These are phyloP conservation scores for Hypolimnas misippus DNA, from an alignment of 2,888 invertebrate species.

Conservation along the genomic window DNA sequence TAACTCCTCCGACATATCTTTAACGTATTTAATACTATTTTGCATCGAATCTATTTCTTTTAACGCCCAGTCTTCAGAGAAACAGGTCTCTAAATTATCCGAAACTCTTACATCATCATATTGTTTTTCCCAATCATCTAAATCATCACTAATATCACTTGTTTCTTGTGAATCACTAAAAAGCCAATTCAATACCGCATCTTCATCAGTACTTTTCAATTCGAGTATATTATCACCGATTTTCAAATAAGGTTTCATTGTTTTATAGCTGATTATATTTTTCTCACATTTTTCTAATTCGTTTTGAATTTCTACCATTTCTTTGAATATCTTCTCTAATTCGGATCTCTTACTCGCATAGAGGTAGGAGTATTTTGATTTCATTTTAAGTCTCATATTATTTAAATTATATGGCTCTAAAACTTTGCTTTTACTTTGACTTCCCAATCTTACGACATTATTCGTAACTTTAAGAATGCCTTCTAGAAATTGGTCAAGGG, in stretches of 20 bases:
- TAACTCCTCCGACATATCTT: constrained; percentile 60
- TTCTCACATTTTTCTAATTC: constrained; percentile 73
- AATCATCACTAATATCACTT: constrained; percentile 42
- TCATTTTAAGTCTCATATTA: constrained; percentile 61
- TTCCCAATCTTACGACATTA: constrained; percentile 87
- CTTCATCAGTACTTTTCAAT: constrained; percentile 55
- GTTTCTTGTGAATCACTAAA: constrained; percentile 58
- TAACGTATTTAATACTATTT: constrained; percentile 64
- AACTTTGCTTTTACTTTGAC: constrained; percentile 85
- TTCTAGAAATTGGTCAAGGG: constrained; percentile 93
- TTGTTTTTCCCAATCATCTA: constrained; percentile 59
- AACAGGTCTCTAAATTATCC: constrained; percentile 62
- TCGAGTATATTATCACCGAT: constrained; percentile 52
- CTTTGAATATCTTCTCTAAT: constrained; percentile 60
- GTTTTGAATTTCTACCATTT: constrained; percentile 66
- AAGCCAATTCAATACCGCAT: constrained; percentile 66
- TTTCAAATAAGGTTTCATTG: constrained; percentile 58
- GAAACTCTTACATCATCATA: constrained; percentile 46
- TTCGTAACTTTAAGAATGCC: constrained; percentile 85
- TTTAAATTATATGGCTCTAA: constrained; percentile 81
- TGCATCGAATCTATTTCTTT: constrained; percentile 68
- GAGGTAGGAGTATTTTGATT: constrained; percentile 68
- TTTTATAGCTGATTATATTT: constrained; percentile 63
- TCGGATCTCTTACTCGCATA: constrained; percentile 63
- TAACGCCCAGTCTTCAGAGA: constrained; percentile 66